Conservation (phyloP, 2,888 invertebrate species). For the Beris morrisii region DNA sequence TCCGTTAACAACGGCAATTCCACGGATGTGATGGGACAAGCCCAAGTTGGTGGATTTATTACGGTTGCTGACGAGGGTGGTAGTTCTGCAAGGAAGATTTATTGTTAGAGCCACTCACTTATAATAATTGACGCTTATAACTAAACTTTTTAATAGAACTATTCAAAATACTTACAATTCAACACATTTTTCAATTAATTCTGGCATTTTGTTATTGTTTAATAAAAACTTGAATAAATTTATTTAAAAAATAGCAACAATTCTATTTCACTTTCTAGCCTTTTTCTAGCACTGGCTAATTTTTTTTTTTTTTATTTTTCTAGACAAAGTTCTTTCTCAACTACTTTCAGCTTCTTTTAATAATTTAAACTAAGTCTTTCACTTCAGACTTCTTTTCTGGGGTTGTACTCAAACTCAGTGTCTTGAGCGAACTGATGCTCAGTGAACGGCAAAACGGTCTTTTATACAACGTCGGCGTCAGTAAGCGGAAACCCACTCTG, state of each 20-base stretch:
- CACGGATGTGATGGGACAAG: constrained; percentile 59
- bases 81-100: constrained; percentile 6
- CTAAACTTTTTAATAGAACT: too few species aligned
- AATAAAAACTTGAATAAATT: background rate
- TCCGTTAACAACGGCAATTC: constrained; percentile 59
- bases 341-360: constrained; percentile 6
- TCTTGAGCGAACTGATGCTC: constrained; percentile 22
- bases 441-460: constrained; percentile 9
- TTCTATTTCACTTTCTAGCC: constrained; percentile 2
- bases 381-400: background rate
- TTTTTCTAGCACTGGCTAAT: background rate
- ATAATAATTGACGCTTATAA: too few species aligned
- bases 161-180: constrained; percentile 22
- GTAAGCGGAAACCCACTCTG: constrained; percentile 13
- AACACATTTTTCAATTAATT: constrained; percentile 23
- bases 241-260: background rate
- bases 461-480: constrained; percentile 6
- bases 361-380: constrained; percentile 4
- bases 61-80: constrained; percentile 3
- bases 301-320: background rate
- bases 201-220: constrained; percentile 21
- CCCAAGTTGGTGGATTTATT: constrained; percentile 47
- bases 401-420: constrained; percentile 14
- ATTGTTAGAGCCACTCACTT: background rate
- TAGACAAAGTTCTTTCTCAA: background rate